Conservation (phyloP, 2,113 vertebrate genomes). For the Nothobranchius kuhntae region DNA sequence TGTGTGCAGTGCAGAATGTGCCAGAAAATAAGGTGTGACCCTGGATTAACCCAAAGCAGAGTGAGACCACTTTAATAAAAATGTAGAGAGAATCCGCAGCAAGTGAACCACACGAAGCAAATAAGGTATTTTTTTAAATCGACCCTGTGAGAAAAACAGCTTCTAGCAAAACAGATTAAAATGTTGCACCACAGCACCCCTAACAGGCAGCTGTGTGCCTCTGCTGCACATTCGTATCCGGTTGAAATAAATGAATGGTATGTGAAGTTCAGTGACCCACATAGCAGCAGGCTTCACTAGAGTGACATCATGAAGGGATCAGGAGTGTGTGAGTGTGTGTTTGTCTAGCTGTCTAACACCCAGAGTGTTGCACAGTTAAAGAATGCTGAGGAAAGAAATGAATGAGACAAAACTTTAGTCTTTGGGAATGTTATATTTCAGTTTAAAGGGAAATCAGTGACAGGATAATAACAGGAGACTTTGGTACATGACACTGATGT, state of each 20-base stretch:
- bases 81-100: no score
- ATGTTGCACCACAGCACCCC: background rate
- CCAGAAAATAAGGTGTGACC: conserved; percentile 2
- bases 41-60: background rate
- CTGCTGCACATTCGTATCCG: background rate
- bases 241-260: background rate
- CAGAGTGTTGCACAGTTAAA: background rate
- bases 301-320: conserved; percentile 48
- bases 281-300: conserved; percentile 41
- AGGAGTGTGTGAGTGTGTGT: conserved; percentile 21
- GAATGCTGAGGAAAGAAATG: background rate
- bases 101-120: no score
- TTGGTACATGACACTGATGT: background rate
- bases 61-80: background rate
- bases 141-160: background rate
- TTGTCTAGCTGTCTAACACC: conserved; percentile 2
- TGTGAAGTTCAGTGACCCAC: conserved; percentile 40
- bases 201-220: background rate
- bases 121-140: background rate
- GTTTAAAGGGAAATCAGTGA: conserved; percentile 5
- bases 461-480: background rate
- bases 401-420: background rate
- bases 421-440: background rate
- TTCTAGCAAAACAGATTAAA: background rate
- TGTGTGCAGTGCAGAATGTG: background rate